phyloP scores from a whole-genome alignment of 2,888 invertebrate species.

The Leptopterna dolabrata region DNA sequence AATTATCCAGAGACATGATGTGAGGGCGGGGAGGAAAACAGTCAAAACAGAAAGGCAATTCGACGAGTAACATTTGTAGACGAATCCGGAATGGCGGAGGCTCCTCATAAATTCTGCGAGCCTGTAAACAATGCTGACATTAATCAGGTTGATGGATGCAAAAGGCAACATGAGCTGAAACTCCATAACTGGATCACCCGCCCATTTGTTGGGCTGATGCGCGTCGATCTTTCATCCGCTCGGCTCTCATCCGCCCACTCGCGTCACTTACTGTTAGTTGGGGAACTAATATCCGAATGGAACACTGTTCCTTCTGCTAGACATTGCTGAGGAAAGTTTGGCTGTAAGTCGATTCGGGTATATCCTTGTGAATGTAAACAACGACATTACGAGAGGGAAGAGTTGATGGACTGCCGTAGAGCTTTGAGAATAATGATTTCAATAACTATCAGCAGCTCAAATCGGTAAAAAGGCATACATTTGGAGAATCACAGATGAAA shows the following conservation, averaged over 20 bases:
- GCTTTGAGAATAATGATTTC: too few species aligned
- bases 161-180: not conserved
- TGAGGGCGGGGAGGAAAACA: not conserved
- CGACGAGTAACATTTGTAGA: not conserved
- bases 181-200: slow-evolving; percentile 10
- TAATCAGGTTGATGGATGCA: slow-evolving; percentile 53
- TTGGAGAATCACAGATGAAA: too few species aligned
- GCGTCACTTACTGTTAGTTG: not conserved
- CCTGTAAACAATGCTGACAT: slow-evolving; percentile 48
- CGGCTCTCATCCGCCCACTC: not conserved
- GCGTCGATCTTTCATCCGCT: slow-evolving; percentile 19
- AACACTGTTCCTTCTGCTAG: too few species aligned
- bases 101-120: slow-evolving; percentile 32
- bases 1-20: not conserved
- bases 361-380: too few species aligned
- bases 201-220: slow-evolving; percentile 19
- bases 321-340: too few species aligned
- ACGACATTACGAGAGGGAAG: too few species aligned
- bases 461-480: too few species aligned
- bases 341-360: too few species aligned
- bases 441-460: too few species aligned
- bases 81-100: not conserved
- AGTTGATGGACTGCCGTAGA: too few species aligned
- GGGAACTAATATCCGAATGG: not conserved
- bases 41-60: not conserved